Base-by-base conservation (phyloP, 2,797 vertebrate species). In the Apogon hyalosoma region DNA sequence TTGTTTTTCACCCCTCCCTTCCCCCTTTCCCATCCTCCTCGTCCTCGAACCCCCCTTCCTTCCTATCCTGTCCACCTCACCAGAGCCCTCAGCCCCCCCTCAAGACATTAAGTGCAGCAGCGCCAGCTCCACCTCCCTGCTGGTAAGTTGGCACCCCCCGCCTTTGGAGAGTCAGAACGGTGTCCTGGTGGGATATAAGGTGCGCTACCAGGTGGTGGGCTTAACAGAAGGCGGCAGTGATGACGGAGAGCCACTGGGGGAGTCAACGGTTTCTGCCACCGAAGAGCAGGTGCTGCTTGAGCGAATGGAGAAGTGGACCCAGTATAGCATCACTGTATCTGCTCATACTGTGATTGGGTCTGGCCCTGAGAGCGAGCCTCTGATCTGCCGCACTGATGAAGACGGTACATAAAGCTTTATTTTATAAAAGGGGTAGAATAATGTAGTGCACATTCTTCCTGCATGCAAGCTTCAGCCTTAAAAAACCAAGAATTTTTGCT, bases 41-140 rank as follows among this genome's bases (percentile, higher is more conserved):
- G 50, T 63, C 73, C 91, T 83, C 82, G 73, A 62, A 72, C 79
- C 78, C 50, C 19, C 66, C 85, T 73, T 54, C 86, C 87, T 86
- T 64, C 75, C 81, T 88, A 85, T 90, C 88, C 90, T 89, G 75
- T 92, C 88, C 87, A 80, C 92, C 85, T 92, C 93, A 93, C 71
- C 96, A 98, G 98, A 98, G 93, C 98, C 98, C 94, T 98, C 97
- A 71, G 96, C 96, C 94, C 96, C 98, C 94, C 98, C 97, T 94
- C 97, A 96, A 95, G 96, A 98, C 82, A 94, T 98, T 95, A 96
- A 96, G 92, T 98, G 98, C 89, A 94, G 94, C 95, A 96, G 95
- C 94, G 91, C 94, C 91, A 96, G 96, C 93, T 99, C 98, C 93
- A 99, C 97, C 80, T 92, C 94, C 94, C 95, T 99, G 95, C 94